A percentile compares a stretch with the other conserved stretches of the same genome.
Evolutionary conservation across 1,140 invertebrate species (phyloP).

Genomic region (Zaprionus lachaisei): DNA sequence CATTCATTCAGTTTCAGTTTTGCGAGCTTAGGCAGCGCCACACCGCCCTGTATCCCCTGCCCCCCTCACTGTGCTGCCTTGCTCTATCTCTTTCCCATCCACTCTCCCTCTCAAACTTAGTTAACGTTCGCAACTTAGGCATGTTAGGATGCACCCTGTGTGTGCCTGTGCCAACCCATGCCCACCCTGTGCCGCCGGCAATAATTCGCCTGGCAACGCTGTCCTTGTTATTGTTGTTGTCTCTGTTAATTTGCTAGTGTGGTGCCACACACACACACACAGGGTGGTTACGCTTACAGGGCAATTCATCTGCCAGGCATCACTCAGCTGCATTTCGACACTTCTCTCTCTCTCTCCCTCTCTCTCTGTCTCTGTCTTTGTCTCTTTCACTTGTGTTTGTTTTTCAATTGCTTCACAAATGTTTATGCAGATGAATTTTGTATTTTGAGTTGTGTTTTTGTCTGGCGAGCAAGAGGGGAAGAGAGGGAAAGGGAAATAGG

Average conservation of each 20-base stretch:
- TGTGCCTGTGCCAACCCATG: background rate
- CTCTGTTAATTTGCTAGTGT: conserved; percentile 57
- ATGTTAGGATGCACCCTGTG: background rate
- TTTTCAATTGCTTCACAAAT: conserved; percentile 79
- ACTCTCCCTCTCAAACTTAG: background rate
- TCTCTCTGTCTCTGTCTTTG: conserved; percentile 9
- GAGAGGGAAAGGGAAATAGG: background rate
- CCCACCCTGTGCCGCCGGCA: background rate
- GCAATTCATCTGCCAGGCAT: conserved; percentile 49
- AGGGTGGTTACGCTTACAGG: conserved; percentile 14
- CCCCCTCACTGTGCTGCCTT: no score
- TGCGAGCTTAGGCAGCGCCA: conserved; percentile 34
- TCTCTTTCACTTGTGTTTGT: conserved; percentile 63
- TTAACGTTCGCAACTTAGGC: background rate
- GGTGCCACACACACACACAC: conserved; percentile 6
- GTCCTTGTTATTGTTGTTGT: conserved; percentile 23
- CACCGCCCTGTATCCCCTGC: background rate
- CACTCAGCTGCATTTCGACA: conserved; percentile 54
- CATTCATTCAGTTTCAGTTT: conserved; percentile 80
- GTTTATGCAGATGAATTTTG: conserved; percentile 81
- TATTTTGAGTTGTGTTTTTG: conserved; percentile 75
- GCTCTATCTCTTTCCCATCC: background rate
- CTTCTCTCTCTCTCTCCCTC: conserved; percentile 50
- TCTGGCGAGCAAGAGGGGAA: conserved; percentile 38
- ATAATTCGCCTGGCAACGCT: conserved; percentile 12